Evolutionary conservation across 1,140 invertebrate species (phyloP), one percentile per base, ranked within the genome.

Genomic region (Drepana arcuata): DNA sequence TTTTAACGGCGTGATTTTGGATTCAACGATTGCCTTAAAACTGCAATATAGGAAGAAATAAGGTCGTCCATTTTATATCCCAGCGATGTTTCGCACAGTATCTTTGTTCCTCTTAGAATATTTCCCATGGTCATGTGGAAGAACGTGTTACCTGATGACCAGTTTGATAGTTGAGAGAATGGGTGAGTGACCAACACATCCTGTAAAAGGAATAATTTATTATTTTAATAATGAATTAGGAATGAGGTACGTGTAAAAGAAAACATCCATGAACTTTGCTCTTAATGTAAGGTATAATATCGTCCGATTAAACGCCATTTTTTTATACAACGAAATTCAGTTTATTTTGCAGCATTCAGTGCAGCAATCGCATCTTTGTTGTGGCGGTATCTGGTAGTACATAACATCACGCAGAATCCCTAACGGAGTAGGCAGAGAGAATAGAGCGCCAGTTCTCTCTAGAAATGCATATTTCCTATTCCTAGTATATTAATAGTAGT

Each of bases 31-130:
- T 75, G 57, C 29, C 83, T 77, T 16, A 87, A 60, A 26, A 84
- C 84, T 36, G 83, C 77, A 34, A 88, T 95, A 68, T 98, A 98
- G 0, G 95, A 97, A 1, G 95, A 93, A 51, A 98, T 88, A n/a
- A 98, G 86, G 79, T 98, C 95, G 78, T 98, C 95, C 92, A 98
- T 96, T 86, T 97, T 98, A 81, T 98, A 97, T 16, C 95, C 95
- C 60, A 97, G 84, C 1, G 91, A 92, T 7, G 96, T 98, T 86
- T 97, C 95, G 72, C 94, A 96, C 0, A 98, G 84, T 14, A 98
- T 86, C 77, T 97, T 96, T 7, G 90, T 93, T 31, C 93, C 92
- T 30, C 91, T 86, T 41, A 95, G 89, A 55, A 95, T 87, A 65
- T 94, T 95, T 5, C 94, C 93, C 51, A 97, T 93, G 0, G 95